A percentile compares a stretch with the other conserved stretches of the same genome.
Evolutionary conservation across 1,140 invertebrate genomes (phyloP).

Genomic region (Tetragnatha versicolor): DNA sequence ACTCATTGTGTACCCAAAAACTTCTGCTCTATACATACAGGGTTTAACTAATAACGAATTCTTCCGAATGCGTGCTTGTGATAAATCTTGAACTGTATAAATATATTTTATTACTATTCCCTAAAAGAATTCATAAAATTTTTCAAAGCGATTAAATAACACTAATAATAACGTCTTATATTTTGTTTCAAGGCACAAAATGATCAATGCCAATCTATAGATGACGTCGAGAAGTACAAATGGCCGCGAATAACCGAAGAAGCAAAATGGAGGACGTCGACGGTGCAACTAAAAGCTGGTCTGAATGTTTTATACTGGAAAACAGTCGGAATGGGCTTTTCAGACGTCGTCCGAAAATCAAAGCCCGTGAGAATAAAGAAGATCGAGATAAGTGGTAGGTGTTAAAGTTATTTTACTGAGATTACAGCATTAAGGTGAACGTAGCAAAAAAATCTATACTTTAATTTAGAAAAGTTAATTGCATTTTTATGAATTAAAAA

Average conservation of each 20-base stretch:
- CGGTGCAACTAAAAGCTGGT: slow-evolving; percentile 65
- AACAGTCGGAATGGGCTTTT: slow-evolving; percentile 64
- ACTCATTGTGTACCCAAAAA: too few species aligned
- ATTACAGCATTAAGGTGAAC: too few species aligned
- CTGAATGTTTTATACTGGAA: slow-evolving; percentile 69
- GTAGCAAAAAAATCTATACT: too few species aligned
- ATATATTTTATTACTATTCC: too few species aligned
- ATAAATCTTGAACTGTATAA: background rate
- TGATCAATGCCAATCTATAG: slow-evolving; percentile 67
- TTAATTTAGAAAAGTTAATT: too few species aligned
- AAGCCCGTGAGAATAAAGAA: slow-evolving; percentile 65
- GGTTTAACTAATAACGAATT: too few species aligned
- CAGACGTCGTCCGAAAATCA: slow-evolving; percentile 56
- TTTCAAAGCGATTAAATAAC: background rate
- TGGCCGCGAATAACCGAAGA: slow-evolving; percentile 67
- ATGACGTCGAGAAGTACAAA: slow-evolving; percentile 64
- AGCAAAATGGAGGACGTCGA: slow-evolving; percentile 66
- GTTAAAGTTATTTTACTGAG: background rate
- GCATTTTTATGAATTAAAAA: too few species aligned
- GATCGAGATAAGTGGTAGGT: slow-evolving; percentile 64
- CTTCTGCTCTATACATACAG: too few species aligned
- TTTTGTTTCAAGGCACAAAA: slow-evolving; percentile 66
- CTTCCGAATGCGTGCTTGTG: too few species aligned
- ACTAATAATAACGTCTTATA: background rate
- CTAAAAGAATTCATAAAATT: background rate